Evolutionary conservation across 2,888 invertebrate genomes (phyloP).

Genomic region (Pheosia tremula): DNA sequence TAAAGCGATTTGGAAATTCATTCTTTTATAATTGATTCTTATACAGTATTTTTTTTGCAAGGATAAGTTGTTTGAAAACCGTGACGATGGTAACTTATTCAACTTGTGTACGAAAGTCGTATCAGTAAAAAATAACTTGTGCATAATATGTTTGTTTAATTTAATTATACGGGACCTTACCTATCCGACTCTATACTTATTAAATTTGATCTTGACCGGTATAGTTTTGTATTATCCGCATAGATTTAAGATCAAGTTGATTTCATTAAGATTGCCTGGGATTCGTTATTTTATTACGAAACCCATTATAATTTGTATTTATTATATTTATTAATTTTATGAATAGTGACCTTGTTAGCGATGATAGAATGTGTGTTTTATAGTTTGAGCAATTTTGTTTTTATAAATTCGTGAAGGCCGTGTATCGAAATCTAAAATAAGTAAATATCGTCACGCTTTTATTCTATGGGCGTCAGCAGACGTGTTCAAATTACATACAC

Average conservation of each 20-base stretch:
- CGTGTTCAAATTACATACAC: not conserved
- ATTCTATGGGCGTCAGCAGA: not conserved
- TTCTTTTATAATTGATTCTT: too few relatives aligned
- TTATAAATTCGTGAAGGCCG: conserved; percentile 1
- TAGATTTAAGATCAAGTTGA: conserved; percentile 2
- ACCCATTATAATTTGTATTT: not conserved
- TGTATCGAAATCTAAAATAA: not conserved
- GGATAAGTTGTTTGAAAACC: too few relatives aligned
- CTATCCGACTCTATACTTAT: not conserved
- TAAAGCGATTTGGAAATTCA: not conserved
- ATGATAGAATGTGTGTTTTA: not conserved
- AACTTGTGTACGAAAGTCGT: too few relatives aligned
- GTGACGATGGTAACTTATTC: too few relatives aligned
- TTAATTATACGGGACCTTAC: not conserved
- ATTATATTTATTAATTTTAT: not conserved
- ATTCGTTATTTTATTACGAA: not conserved
- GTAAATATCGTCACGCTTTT: not conserved
- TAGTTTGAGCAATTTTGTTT: not conserved
- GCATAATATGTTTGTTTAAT: too few relatives aligned
- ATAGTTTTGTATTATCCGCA: not conserved
- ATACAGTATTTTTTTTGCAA: too few relatives aligned
- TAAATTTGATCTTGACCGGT: not conserved
- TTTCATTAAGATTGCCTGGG: conserved; percentile 5
- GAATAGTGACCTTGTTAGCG: not conserved
- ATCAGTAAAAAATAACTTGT: too few relatives aligned